Evolutionary conservation across 2,888 invertebrate species (phyloP), one percentile per base, ranked within the genome.

Genomic region (Pammene fasciana): DNA sequence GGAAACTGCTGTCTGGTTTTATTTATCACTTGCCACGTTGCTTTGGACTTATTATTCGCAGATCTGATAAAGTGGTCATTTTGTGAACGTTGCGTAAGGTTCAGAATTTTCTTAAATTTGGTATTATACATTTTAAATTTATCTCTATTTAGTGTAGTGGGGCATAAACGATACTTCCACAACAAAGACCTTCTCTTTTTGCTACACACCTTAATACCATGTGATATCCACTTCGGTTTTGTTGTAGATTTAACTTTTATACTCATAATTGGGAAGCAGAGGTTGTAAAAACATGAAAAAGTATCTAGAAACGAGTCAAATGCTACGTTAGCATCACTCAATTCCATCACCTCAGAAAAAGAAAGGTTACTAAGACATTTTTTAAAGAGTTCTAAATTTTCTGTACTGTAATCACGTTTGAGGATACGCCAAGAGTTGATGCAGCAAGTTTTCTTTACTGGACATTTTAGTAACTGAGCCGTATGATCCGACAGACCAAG

Each of bases 1-100:
- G 46, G 46, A 2, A 46, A 46, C 14, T 46, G 46, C 10, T 46
- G 46, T 10, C n/a, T 46, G 14, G 46, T 14, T 46, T 46, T 46
- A 46, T 46, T 46, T 46, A 46, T 46, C 10, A 46, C 46, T 46
- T 46, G 46, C 46, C 46, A 46, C 5, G 46, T 46, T 5, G 46
- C 46, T n/a, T 46, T 46, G 14, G 46, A 46, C 10, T 46, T 46
- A 46, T 46, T 46, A 46, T 6, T 14, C 8, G 46, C 46, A 5
- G 46, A 46, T 46, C n/a, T n/a, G 14, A 46, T 46, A 10, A n/a
- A 46, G 46, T 46, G 46, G n/a, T 46, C 46, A 46, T 46, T 46
- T 46, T 46, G 46, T 14, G 46, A 46, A 4, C 46, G 46, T 14
- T 46, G 46, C 14, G 46, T 46, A 7, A 46, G 14, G 14, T n/a